Base-by-base conservation (phyloP, 2,113 vertebrate genomes). In the Thamnophis sirtalis region DNA sequence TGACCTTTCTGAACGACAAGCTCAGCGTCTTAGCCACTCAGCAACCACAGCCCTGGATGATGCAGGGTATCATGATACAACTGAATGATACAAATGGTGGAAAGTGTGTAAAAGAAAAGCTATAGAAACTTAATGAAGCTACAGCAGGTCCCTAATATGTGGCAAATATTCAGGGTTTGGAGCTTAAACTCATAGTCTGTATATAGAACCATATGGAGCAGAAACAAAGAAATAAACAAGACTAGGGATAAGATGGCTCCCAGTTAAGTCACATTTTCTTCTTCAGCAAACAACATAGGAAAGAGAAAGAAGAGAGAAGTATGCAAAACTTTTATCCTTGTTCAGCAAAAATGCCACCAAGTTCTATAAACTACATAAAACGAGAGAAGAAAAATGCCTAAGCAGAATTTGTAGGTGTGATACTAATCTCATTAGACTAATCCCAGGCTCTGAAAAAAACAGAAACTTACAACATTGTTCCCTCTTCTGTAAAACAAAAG, bases 381-480 rank as follows among this genome's bases (percentile, higher is more conserved):
- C 54, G n/a, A 80, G 38, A 54, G 50, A 55, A 26, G 22, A 90
- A 53, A 84, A 84, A 84, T 84, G 3, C 11, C 22, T 43, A 15
- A 43, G 68, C 10, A 28, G 68, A 54, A 55, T 43, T 17, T 26
- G 80, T 55, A 50, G 68, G 2, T 84, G 60, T 13, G 26, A 53
- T n/a, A 51, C 51, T 43, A 17, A 87, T 19, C 33, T 49, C 55
- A 38, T n/a, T 84, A 80, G 73, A 43, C 33, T 80, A 90, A 63
- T 0, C 0, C 26, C 86, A 90, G 22, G 1, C 24, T 24, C 63
- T 92, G 91, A 80, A 89, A 88, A 88, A 84, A n/a, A 54, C 13
- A 96, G 2, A 90, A 93, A 22, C 60, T 88, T 49, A 88, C 73
- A 60, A 84, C 38, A 51, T 24, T 49, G 15, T 87, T 92, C 21